Base-by-base conservation (phyloP, 92 coral and sea anemone genomes). In the Porites rus region DNA sequence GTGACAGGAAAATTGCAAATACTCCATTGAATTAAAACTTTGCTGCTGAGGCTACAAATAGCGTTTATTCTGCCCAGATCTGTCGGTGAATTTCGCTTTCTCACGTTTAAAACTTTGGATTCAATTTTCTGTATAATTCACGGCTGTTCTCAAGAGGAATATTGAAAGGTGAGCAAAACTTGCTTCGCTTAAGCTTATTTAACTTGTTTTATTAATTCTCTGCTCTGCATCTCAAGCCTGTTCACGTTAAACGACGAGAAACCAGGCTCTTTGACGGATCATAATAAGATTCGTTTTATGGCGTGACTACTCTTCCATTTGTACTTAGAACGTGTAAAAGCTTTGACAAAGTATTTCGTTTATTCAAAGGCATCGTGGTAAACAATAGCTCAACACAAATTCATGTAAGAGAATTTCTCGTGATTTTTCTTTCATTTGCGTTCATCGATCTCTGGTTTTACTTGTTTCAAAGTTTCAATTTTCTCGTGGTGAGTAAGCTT, bases 111-210 rank as follows among this genome's bases (percentile, higher is more conserved):
- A 50, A 19, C 59, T 72, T 61, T 20, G 79, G 25, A 82, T 59
- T 21, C 62, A 72, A 58, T 72, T 82, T 43, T 69, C 46, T 82
- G 61, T 82, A 67, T 73, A 38, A 38, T 38, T 38, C 60, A 79
- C 46, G 79, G 78, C 71, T 31, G 77, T 71, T 59, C 79, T 28
- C 76, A 18, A 56, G 38, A 50, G 72, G 70, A n/a, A 12, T 67
- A 63, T 19, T n/a, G 20, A 7, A 21, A 80, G 65, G 85, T 67
- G 22, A 51, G 74, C 84, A 66, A 24, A 53, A 63, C 56, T 70
- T 54, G 67, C 56, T 53, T 38, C 46, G 46, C 46, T 38, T 4
- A 38, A 38, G 46, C 46, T 38, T 38, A 38, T 38, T 4, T 0
- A 4, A 38, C 46, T 38, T 38, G 46, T 31, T 4, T 43, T 8